Evolutionary conservation across 2,797 vertebrate species (phyloP).

Genomic region (Peromyscus eremicus): DNA sequence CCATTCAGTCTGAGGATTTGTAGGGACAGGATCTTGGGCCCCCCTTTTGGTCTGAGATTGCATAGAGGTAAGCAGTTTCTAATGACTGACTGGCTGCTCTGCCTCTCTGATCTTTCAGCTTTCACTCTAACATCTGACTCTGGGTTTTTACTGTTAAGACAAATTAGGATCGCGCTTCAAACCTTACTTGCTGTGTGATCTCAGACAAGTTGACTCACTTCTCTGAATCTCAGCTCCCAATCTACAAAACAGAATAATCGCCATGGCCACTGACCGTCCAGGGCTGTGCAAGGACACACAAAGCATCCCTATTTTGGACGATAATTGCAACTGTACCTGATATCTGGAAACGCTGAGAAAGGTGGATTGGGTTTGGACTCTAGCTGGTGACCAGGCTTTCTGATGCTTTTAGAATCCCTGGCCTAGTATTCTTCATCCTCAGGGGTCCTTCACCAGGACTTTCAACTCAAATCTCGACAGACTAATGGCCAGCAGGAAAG

Average conservation of each 20-base stretch:
- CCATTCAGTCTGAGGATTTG: no score
- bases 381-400: background rate
- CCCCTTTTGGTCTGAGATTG: no score
- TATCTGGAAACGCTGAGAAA: background rate
- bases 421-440: background rate
- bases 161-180: background rate
- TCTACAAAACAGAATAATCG: background rate
- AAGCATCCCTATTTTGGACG: background rate
- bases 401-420: background rate
- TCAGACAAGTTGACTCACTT: no score
- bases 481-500: conserved; percentile 57
- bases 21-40: no score
- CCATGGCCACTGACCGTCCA: fast-evolving
- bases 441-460: conserved; percentile 15
- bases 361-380: background rate
- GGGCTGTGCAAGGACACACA: fast-evolving
- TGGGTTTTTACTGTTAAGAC: no score
- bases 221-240: background rate
- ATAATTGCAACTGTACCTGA: fast-evolving
- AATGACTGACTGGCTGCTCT: no score
- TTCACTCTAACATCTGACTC: no score
- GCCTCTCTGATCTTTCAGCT: no score
- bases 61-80: no score
- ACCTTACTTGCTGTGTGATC: background rate
- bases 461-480: conserved; percentile 65